These are phyloP conservation scores for Tylochromis polylepis DNA, from an alignment of 2,113 vertebrate genomes.

Conservation along the genomic window DNA sequence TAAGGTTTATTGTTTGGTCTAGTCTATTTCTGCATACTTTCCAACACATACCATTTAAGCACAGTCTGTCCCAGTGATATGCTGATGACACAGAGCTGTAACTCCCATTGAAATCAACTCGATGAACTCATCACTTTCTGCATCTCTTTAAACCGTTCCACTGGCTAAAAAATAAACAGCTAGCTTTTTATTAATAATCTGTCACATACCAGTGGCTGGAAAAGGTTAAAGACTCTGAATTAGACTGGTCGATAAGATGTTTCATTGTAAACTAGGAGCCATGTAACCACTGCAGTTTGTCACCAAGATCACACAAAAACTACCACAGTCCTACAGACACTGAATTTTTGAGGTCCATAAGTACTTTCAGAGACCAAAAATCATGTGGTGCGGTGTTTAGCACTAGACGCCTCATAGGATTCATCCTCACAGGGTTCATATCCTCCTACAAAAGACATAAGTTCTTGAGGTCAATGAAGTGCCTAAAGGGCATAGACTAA, in stretches of 20 bases:
- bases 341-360: background rate
- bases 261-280: background rate
- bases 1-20: background rate
- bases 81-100: background rate
- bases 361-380: background rate
- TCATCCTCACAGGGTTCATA: background rate
- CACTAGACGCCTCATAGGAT: background rate
- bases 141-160: background rate
- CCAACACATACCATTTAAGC: background rate
- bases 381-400: background rate
- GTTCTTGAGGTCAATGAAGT: background rate
- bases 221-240: background rate
- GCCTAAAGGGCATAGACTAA: background rate
- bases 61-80: background rate
- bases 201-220: background rate
- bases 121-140: background rate
- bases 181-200: background rate
- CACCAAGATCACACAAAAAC: background rate
- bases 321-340: background rate
- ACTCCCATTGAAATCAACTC: background rate
- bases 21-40: background rate
- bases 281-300: background rate
- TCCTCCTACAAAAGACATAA: background rate
- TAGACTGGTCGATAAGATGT: background rate
- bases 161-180: background rate